Evolutionary conservation across 2,888 invertebrate genomes (phyloP).

Genomic region (Amaurobius ferox): DNA sequence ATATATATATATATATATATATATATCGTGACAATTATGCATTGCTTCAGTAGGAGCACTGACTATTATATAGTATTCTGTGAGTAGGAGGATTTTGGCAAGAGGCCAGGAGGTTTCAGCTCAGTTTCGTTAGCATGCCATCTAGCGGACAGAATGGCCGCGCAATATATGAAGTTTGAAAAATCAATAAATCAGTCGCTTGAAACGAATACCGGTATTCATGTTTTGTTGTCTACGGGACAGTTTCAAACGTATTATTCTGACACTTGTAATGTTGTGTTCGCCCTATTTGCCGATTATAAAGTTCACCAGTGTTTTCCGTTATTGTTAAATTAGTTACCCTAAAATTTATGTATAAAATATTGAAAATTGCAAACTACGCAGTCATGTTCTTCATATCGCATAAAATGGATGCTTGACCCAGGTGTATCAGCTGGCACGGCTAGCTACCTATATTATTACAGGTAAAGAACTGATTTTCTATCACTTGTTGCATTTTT

Average conservation of each 20-base stretch:
- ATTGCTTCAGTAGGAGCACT: no score
- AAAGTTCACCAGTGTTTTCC: no score
- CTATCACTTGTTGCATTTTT: slow-evolving; percentile 17
- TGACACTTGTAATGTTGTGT: neutral
- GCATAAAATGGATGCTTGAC: slow-evolving; percentile 50
- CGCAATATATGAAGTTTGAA: slow-evolving; percentile 69
- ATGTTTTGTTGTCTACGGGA: neutral
- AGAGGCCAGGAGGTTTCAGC: slow-evolving; percentile 31
- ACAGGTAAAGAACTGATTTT: slow-evolving; percentile 38
- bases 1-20: no score
- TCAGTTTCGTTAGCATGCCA: slow-evolving; percentile 33
- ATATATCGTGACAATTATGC: no score
- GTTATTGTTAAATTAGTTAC: no score
- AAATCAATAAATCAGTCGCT: slow-evolving; percentile 68
- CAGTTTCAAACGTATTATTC: slow-evolving; percentile 51
- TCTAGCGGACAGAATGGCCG: slow-evolving; percentile 54
- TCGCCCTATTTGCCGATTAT: no score
- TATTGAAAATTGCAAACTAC: slow-evolving; percentile 40
- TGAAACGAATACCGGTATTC: slow-evolving; percentile 27
- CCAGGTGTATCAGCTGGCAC: slow-evolving; percentile 68
- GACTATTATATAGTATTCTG: no score
- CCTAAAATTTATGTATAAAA: slow-evolving; percentile 8
- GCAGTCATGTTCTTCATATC: slow-evolving; percentile 14
- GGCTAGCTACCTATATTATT: slow-evolving; percentile 50
- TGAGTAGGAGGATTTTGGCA: slow-evolving; percentile 44